Evolutionary conservation across 92 coral and sea anemone species (phyloP), one percentile per base, ranked within the genome.

Genomic region (Chrysogorgia sp.): DNA sequence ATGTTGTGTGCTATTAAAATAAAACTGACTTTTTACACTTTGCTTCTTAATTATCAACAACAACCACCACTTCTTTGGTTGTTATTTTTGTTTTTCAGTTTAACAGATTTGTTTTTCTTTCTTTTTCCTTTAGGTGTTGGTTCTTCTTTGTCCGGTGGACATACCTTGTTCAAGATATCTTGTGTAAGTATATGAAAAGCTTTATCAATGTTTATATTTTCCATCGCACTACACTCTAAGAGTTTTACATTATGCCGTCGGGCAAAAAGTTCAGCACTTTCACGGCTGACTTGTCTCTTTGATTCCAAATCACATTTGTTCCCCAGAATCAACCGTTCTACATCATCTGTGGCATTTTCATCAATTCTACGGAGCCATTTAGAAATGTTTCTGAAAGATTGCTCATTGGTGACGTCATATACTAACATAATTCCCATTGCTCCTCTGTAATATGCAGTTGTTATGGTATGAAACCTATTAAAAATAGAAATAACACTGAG

Each of bases 361-460:
- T 96, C 99, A 77, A 96, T 96, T 74, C 90, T 90, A 48, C 88
- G 80, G 71, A 91, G 77, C 99, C 99, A 96, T 75, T 96, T 96
- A 23, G 97, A 87, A 29, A 96, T 96, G 71, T 91, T 96, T 34
- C 61, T 63, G 72, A 91, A 96, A 0, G 99, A 89, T 34, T 70
- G 87, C 66, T 96, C 99, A 77, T 88, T 96, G 21, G 99, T 91
- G 56, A 96, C 90, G 87, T 96, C 99, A 82, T 96, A 96, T 33
- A 92, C 99, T 53, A 96, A 68, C 69, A 96, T 88, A 52, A 96
- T 96, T 4, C 97, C 99, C 96, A 96, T 90, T 10, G 99, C 99
- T 20, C 99, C 99, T 34, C 99, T 90, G 84, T 96, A 96, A 71
- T 96, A 96, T 40, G 99, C 94, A 0, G 99, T 92, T 14, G 99